phyloP scores from a whole-genome alignment of 2,888 invertebrate species.

The Mythimna ferrago region DNA sequence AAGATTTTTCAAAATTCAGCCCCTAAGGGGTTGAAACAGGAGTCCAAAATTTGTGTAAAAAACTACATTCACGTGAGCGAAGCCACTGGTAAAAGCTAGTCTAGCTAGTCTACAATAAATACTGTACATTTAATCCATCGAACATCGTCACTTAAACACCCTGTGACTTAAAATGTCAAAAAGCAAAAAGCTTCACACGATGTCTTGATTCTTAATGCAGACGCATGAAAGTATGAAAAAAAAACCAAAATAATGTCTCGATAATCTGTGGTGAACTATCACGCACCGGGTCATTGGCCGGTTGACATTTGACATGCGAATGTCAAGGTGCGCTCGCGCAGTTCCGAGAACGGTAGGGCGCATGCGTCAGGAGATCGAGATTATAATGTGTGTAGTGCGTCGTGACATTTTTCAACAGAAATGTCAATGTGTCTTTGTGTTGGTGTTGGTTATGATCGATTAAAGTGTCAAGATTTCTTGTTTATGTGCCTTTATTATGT shows the following conservation, averaged over 20 bases:
- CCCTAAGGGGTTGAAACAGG: no score
- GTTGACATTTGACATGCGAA: conserved; percentile 90
- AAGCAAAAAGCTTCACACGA: conserved; percentile 36
- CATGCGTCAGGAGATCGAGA: conserved; percentile 66
- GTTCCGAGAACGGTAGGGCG: conserved; percentile 71
- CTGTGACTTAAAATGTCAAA: conserved; percentile 48
- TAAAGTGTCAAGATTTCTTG: conserved; percentile 37
- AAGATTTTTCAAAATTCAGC: no score
- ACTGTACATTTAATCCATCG: conserved; percentile 6
- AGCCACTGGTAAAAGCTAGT: background rate
- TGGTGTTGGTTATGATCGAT: conserved; percentile 52
- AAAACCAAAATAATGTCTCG: conserved; percentile 64
- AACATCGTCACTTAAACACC: conserved; percentile 22
- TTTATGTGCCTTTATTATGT: conserved; percentile 21
- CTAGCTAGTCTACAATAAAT: background rate
- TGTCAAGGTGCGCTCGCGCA: conserved; percentile 83
- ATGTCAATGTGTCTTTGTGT: conserved; percentile 63
- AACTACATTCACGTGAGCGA: no score
- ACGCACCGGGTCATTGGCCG: conserved; percentile 81
- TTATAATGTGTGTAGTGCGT: conserved; percentile 61
- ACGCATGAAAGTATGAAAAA: conserved; percentile 54
- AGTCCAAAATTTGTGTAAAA: no score
- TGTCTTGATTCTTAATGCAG: conserved; percentile 36
- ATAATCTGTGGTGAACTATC: conserved; percentile 79
- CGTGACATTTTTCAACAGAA: conserved; percentile 65